phyloP scores from a whole-genome alignment of 2,888 invertebrate species.

The Apamea sordens region DNA sequence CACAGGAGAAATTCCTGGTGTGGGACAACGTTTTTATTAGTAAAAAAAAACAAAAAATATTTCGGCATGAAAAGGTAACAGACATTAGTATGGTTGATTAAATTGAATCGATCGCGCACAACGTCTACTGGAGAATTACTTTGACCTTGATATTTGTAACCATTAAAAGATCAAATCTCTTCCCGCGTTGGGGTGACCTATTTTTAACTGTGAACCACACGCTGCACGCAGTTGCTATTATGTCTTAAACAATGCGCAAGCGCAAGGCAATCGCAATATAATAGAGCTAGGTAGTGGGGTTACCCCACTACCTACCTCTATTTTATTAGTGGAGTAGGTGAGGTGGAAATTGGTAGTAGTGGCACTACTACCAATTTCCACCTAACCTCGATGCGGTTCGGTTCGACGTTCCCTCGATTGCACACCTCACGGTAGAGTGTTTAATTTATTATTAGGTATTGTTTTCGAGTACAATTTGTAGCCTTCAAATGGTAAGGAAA shows the following conservation, averaged over 20 bases:
- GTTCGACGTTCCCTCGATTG: background rate
- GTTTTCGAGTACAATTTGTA: conserved; percentile 12
- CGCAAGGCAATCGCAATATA: conserved; percentile 1
- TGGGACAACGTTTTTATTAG: too few species aligned
- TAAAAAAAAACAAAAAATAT: too few species aligned
- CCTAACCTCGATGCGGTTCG: background rate
- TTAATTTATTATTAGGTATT: conserved; percentile 3
- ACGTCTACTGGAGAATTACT: conserved; percentile 21
- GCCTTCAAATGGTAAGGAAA: conserved; percentile 12
- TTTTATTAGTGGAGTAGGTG: too few species aligned
- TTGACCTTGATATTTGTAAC: conserved; percentile 58
- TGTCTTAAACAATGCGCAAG: background rate
- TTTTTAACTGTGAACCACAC: conserved; percentile 29
- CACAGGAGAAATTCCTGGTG: too few species aligned
- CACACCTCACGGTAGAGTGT: background rate
- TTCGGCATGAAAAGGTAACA: background rate
- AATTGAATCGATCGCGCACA: conserved; percentile 9
- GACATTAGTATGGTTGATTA: conserved; percentile 5
- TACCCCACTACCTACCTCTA: too few species aligned
- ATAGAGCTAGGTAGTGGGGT: background rate
- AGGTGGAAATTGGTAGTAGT: too few species aligned
- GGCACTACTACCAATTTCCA: background rate
- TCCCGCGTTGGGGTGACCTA: conserved; percentile 59
- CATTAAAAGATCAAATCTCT: conserved; percentile 56
- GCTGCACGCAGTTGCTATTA: background rate